phyloP scores from a whole-genome alignment of 2,113 vertebrate species.

The Sterrhoptilus dennistouni region DNA sequence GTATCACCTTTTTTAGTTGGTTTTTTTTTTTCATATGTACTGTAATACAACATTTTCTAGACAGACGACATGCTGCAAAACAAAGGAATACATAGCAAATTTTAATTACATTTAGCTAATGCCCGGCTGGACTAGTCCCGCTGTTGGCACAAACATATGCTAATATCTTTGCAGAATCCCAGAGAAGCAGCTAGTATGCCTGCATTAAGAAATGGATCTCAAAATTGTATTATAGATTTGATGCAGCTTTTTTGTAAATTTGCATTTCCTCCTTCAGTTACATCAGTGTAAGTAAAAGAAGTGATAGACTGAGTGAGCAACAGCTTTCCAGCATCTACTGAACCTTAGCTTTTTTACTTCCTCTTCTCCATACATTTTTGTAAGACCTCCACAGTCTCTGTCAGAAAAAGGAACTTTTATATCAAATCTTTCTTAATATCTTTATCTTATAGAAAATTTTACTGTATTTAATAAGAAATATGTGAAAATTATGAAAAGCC shows the following conservation, averaged over 20 bases:
- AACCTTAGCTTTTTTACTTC: background rate
- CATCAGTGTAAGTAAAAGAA: background rate
- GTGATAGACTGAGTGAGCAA: background rate
- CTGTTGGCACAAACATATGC: background rate
- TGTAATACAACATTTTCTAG: background rate
- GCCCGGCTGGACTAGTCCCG: background rate
- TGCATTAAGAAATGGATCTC: background rate
- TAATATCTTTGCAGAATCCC: background rate
- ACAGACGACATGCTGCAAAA: background rate
- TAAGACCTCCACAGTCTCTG: background rate
- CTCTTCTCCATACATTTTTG: background rate
- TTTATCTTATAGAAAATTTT: background rate
- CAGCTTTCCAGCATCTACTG: background rate
- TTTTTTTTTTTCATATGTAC: rapidly evolving
- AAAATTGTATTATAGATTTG: background rate
- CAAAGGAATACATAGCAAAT: background rate
- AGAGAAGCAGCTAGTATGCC: background rate
- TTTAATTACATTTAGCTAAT: background rate
- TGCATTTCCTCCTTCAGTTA: background rate
- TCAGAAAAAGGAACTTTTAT: background rate
- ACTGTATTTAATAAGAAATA: background rate
- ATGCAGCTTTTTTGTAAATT: background rate
- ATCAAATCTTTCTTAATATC: background rate
- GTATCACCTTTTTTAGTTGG: background rate
- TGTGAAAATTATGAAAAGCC: background rate